Conservation (phyloP, 1,140 invertebrate species). For the Drosophila elegans region DNA sequence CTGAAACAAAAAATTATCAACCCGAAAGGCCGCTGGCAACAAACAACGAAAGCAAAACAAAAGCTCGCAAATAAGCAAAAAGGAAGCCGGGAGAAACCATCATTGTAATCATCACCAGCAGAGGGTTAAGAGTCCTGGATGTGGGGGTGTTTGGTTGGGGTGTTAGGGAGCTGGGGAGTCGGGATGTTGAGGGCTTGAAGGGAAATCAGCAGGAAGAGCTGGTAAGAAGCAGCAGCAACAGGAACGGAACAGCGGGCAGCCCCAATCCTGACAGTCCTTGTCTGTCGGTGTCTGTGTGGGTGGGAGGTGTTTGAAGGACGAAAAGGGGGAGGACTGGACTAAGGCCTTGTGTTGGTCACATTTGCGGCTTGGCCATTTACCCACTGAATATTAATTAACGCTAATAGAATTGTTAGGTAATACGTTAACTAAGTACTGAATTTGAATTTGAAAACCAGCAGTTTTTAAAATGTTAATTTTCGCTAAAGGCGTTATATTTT, state of each 20-base stretch:
- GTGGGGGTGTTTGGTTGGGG: neutral
- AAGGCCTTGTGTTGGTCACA: constrained; percentile 54
- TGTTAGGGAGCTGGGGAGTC: constrained; percentile 16
- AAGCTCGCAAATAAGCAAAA: constrained; percentile 74
- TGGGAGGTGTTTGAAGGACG: constrained; percentile 13
- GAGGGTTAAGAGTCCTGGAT: constrained; percentile 45
- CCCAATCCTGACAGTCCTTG: constrained; percentile 54
- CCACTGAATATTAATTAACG: constrained; percentile 79
- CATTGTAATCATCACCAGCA: constrained; percentile 81
- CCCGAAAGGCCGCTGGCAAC: constrained; percentile 67
- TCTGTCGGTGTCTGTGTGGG: constrained; percentile 3
- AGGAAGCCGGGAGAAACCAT: constrained; percentile 74
- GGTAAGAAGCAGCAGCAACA: constrained; percentile 38
- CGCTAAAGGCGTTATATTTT: too few relatives aligned
- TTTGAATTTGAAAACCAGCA: neutral
- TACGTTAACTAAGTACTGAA: constrained; percentile 13
- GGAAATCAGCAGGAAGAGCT: constrained; percentile 30
- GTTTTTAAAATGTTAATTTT: too few relatives aligned
- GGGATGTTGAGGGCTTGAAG: neutral
- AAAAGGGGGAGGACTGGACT: neutral
- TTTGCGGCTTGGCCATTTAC: constrained; percentile 54
- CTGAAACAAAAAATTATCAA: constrained; percentile 70
- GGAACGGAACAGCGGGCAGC: constrained; percentile 51
- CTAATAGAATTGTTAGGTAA: constrained; percentile 73
- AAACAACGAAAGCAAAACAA: constrained; percentile 67